Evolutionary conservation across 2,113 vertebrate genomes (phyloP), one percentile per base, ranked within the genome.

Genomic region (Oryzias curvinotus): DNA sequence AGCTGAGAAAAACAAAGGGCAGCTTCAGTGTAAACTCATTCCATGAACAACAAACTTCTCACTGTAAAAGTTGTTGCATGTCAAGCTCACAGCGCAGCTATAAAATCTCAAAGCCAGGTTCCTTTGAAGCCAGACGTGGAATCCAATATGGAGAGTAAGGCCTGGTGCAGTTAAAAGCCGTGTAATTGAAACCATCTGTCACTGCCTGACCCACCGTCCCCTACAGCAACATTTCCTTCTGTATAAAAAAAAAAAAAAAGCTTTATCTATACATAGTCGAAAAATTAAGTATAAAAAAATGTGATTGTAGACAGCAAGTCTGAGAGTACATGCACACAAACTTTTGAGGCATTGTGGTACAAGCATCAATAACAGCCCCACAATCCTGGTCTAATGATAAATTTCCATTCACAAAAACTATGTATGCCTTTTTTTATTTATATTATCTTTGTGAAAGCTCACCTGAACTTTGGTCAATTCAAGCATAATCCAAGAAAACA

Each of bases 61-160:
- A 51, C 65, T 63, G 62, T 42, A 41, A 50, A 42, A 52, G 56
- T 45, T 77, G 55, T 56, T 65, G 44, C 48, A 54, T 42, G 36
- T 67, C 52, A 57, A 59, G 36, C 53, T 18, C 5, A 55, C 49
- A 46, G 77, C 45, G 19, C 1, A 0, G 55, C 74, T 67, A 53
- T 73, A 79, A 75, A 75, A 68, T 75, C 65, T 66, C 41, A 77
- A 63, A 8, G 3, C 28, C 26, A 16, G 56, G 49, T 69, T 73
- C 48, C 75, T 86, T 83, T 85, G 77, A 88, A 85, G 77, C 74
- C 77, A 83, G 44, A 84, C 68, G 70, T 66, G 45, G 63, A 84
- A 78, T 58, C 45, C 67, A 61, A 67, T 67, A 72, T 81, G 69
- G 30, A 55, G 63, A 68, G 49, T 25, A 5, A 28, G 46, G 77